A percentile compares a stretch with the other conserved stretches of the same genome.
Evolutionary conservation across 1,140 invertebrate genomes (phyloP).

Genomic region (Sitophilus oryzae): DNA sequence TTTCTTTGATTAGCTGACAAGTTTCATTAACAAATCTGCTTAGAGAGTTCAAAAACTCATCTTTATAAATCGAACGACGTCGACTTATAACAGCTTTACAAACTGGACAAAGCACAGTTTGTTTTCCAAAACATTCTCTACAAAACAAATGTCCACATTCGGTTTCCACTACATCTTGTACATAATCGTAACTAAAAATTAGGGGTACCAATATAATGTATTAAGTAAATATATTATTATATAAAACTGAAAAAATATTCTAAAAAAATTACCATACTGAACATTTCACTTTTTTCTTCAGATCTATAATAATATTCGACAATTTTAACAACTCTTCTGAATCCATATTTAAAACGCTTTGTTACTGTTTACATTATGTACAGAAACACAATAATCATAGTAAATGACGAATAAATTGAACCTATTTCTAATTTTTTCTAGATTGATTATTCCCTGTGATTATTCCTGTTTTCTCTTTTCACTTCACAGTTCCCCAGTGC

Average conservation of each 20-base stretch:
- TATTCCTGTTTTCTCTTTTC: too few species aligned
- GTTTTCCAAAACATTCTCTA: slow-evolving; percentile 4
- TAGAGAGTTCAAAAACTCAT: slow-evolving; percentile 15
- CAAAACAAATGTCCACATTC: slow-evolving; percentile 24
- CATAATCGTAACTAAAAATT: slow-evolving; percentile 21
- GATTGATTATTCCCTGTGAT: too few species aligned
- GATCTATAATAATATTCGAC: slow-evolving; percentile 2
- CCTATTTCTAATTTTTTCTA: too few species aligned
- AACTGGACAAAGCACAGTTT: slow-evolving; percentile 14
- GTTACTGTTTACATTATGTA: too few species aligned
- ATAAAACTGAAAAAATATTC: neutral
- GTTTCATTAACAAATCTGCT: slow-evolving; percentile 14
- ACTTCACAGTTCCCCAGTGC: too few species aligned
- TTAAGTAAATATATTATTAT: neutral
- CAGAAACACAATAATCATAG: too few species aligned
- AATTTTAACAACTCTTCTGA: slow-evolving; percentile 14
- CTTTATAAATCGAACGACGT: slow-evolving; percentile 13
- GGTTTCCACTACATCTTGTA: slow-evolving; percentile 15
- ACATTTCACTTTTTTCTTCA: slow-evolving; percentile 24
- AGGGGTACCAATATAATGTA: neutral
- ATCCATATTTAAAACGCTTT: slow-evolving; percentile 18
- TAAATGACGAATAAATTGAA: too few species aligned
- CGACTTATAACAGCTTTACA: slow-evolving; percentile 18
- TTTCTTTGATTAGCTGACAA: slow-evolving; percentile 16
- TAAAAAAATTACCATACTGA: slow-evolving; percentile 24